Evolutionary conservation across 2,113 vertebrate genomes (phyloP).

Genomic region (Colaptes auratus): DNA sequence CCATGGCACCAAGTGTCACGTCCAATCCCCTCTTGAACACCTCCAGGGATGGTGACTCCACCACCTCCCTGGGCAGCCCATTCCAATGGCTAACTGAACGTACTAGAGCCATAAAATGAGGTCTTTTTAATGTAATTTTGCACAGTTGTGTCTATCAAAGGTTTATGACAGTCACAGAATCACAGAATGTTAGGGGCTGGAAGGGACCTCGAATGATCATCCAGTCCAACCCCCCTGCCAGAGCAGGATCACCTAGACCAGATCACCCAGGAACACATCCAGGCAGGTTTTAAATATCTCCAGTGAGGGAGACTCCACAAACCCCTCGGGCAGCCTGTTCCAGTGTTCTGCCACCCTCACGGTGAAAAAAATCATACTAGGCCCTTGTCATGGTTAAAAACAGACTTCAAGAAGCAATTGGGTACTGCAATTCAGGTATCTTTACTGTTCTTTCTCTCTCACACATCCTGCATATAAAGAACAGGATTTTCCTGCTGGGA

Average conservation of each 20-base stretch:
- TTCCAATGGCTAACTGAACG: neutral
- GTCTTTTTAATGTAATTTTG: neutral
- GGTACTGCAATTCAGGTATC: neutral
- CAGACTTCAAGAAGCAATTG: neutral
- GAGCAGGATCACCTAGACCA: no score
- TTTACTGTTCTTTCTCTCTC: neutral
- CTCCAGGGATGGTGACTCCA: no score
- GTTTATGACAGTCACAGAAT: neutral
- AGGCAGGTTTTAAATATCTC: neutral
- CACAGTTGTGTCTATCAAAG: neutral
- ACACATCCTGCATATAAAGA: neutral
- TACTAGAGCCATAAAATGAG: neutral
- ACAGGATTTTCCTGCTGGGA: neutral
- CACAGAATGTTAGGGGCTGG: no score
- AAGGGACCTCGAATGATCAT: no score
- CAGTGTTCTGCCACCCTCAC: neutral
- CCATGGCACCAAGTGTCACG: no score
- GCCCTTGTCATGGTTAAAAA: neutral
- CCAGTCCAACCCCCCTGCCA: no score
- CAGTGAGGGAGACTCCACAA: neutral
- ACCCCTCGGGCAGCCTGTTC: neutral
- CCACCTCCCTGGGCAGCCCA: no score
- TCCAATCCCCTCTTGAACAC: no score
- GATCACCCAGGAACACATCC: no score
- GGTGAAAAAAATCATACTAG: neutral